phyloP scores from a whole-genome alignment of 2,888 invertebrate genomes.

The Caenorhabditis afra region DNA sequence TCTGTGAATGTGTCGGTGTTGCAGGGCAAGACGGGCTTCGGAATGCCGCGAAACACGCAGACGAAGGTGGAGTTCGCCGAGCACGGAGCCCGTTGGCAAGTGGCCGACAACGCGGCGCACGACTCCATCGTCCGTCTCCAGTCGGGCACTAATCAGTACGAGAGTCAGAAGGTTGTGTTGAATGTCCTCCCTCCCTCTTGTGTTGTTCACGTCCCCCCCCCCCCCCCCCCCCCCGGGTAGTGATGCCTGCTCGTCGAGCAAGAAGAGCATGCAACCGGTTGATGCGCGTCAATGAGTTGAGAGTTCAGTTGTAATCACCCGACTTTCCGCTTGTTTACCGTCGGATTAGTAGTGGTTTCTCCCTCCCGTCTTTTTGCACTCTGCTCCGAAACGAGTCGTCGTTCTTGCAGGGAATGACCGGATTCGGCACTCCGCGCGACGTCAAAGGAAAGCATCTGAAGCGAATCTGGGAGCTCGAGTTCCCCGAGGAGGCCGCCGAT shows the following conservation, averaged over 20 bases:
- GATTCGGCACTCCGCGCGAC: slow-evolving; percentile 80
- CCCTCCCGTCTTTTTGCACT: slow-evolving; percentile 26
- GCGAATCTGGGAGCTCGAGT: slow-evolving; percentile 81
- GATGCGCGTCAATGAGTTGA: slow-evolving; percentile 43
- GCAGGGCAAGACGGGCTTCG: slow-evolving; percentile 79
- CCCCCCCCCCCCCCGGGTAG: slow-evolving; percentile 4
- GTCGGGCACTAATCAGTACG: slow-evolving; percentile 79
- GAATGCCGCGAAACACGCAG: slow-evolving; percentile 79
- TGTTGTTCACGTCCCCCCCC: neutral
- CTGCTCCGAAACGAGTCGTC: slow-evolving; percentile 1
- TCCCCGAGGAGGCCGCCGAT: slow-evolving; percentile 78
- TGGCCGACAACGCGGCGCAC: slow-evolving; percentile 63
- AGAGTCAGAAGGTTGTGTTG: slow-evolving; percentile 76
- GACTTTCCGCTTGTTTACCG: slow-evolving; percentile 32
- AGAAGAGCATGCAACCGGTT: slow-evolving; percentile 31
- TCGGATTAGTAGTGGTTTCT: slow-evolving; percentile 52
- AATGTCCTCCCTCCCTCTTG: slow-evolving; percentile 6
- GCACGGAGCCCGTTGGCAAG: slow-evolving; percentile 71
- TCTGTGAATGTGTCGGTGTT: slow-evolving; percentile 17
- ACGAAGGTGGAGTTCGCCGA: slow-evolving; percentile 74
- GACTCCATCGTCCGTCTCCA: slow-evolving; percentile 79
- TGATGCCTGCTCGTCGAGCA: neutral
- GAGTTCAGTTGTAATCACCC: slow-evolving; percentile 40
- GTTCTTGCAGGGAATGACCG: slow-evolving; percentile 76
- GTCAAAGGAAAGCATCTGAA: slow-evolving; percentile 81